Evolutionary conservation across 2,797 vertebrate species (phyloP).

Genomic region (Sebastes hopkinsi): DNA sequence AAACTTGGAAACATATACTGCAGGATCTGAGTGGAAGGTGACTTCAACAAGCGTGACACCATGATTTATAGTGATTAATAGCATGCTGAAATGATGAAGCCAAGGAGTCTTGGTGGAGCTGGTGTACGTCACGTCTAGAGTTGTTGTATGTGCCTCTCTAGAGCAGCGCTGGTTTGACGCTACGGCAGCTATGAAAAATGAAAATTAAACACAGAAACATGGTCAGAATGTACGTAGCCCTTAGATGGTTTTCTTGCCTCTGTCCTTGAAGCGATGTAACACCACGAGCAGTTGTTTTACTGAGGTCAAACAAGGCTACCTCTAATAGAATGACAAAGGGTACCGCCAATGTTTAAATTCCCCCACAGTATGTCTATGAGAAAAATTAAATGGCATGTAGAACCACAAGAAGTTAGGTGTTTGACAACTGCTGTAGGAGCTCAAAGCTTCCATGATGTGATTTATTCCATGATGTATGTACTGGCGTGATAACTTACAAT

Average conservation of each 20-base stretch:
- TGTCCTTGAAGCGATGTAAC: neutral
- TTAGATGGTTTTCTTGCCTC: neutral
- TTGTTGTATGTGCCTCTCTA: neutral
- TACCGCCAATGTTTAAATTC: neutral
- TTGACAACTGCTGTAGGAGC: neutral
- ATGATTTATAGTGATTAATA: constrained; percentile 55
- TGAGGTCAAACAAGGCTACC: neutral
- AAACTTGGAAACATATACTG: constrained; percentile 30
- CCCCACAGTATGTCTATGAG: neutral
- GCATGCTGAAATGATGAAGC: constrained; percentile 21
- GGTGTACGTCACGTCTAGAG: neutral
- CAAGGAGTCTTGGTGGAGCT: constrained; percentile 28
- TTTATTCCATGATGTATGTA: neutral
- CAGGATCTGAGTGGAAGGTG: neutral
- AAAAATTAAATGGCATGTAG: neutral
- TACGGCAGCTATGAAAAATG: neutral
- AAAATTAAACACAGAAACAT: neutral
- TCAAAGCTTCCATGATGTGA: neutral
- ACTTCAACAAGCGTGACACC: constrained; percentile 25
- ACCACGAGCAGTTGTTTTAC: neutral
- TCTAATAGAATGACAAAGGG: neutral
- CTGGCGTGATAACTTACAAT: neutral
- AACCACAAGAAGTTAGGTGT: neutral
- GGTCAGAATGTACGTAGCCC: neutral
- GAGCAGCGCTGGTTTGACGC: neutral